These are phyloP conservation scores for Matsumurasca onukii DNA, from an alignment of 1,140 invertebrate genomes.

Conservation along the genomic window DNA sequence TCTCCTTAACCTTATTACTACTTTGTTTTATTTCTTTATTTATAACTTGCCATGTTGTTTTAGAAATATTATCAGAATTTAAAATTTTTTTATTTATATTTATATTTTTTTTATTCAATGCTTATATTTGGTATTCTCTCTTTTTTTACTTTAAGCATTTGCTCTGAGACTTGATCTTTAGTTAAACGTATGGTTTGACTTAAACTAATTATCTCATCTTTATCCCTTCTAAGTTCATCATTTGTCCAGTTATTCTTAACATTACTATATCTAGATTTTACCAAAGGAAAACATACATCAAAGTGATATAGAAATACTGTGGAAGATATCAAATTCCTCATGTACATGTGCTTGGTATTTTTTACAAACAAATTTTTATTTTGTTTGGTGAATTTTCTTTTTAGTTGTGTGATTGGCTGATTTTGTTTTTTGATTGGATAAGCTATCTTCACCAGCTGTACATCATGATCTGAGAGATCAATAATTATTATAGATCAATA, in stretches of 20 bases:
- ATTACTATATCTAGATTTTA: too few relatives aligned
- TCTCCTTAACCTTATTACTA: too few relatives aligned
- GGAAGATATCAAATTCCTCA: background rate
- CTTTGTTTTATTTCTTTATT: too few relatives aligned
- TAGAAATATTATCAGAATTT: background rate
- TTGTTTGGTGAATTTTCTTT: background rate
- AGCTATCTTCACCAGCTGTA: background rate
- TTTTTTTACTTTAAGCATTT: too few relatives aligned
- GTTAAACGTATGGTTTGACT: too few relatives aligned
- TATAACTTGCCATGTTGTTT: too few relatives aligned
- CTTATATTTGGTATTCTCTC: background rate
- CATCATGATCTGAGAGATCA: too few relatives aligned
- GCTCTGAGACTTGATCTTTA: too few relatives aligned
- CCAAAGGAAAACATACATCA: background rate
- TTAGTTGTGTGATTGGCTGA: background rate
- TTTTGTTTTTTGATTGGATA: background rate
- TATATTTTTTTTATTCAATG: background rate
- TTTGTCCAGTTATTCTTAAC: background rate
- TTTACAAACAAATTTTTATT: background rate
- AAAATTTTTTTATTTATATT: background rate
- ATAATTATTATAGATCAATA: too few relatives aligned
- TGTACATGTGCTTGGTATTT: background rate
- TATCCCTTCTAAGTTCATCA: too few relatives aligned
- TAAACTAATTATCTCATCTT: too few relatives aligned
- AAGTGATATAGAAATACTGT: background rate